phyloP scores from a whole-genome alignment of 2,797 vertebrate genomes.

The Microctenopoma lineatum region DNA sequence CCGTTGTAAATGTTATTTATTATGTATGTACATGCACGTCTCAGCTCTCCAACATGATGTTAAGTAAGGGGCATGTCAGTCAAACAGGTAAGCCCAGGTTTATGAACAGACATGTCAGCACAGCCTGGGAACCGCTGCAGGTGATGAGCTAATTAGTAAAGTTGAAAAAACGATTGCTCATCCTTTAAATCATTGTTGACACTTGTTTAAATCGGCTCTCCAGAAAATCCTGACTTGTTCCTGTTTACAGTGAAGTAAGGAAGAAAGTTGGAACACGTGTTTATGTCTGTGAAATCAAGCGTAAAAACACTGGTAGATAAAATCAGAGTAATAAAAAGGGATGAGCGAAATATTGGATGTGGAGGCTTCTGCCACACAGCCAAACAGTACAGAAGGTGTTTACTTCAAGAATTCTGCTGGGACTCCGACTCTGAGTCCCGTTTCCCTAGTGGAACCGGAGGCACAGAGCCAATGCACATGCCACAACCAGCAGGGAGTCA shows the following conservation, averaged over 20 bases:
- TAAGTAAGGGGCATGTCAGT: conserved; percentile 7
- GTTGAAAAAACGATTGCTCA: conserved; percentile 19
- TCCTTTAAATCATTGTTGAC: conserved; percentile 16
- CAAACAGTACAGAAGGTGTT: conserved; percentile 46
- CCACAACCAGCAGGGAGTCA: conserved; percentile 45
- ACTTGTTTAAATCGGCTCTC: conserved; percentile 29
- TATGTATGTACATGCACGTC: too few relatives aligned
- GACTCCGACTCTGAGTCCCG: conserved; percentile 27
- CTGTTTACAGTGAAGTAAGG: not conserved
- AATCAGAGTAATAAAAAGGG: not conserved
- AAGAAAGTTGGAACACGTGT: not conserved
- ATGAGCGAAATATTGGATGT: conserved; percentile 22
- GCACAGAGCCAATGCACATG: conserved; percentile 52
- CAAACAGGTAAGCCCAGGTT: conserved; percentile 52
- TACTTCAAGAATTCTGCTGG: conserved; percentile 32
- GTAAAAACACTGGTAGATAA: not conserved
- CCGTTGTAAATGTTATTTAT: too few relatives aligned
- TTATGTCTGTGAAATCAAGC: not conserved
- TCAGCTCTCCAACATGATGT: not conserved
- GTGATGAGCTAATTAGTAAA: conserved; percentile 34
- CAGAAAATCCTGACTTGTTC: not conserved
- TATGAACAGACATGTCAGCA: conserved; percentile 52
- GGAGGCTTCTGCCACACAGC: conserved; percentile 2
- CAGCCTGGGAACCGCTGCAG: conserved; percentile 67
- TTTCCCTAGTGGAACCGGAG: conserved; percentile 29